phyloP scores from a whole-genome alignment of 2,888 invertebrate genomes.

The Limenitis camilla region DNA sequence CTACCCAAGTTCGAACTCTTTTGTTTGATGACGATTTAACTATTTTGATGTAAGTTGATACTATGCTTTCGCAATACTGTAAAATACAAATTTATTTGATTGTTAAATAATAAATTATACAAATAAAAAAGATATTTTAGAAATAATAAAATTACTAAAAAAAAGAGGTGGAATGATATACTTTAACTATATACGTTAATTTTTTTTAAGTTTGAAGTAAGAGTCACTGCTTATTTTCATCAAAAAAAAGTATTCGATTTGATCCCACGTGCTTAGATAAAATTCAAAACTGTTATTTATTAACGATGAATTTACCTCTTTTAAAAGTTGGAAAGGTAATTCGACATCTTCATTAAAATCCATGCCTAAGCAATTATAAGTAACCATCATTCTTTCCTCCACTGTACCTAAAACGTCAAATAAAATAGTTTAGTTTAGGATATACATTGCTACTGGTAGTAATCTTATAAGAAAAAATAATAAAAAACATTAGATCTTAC shows the following conservation, averaged over 20 bases:
- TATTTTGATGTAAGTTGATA: slow-evolving; percentile 82
- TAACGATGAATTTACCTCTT: slow-evolving; percentile 67
- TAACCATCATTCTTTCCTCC: slow-evolving; percentile 76
- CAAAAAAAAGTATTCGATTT: no score
- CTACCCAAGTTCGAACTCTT: slow-evolving; percentile 49
- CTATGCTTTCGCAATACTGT: slow-evolving; percentile 84
- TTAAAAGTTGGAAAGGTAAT: slow-evolving; percentile 75
- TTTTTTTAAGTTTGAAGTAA: no score
- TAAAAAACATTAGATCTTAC: slow-evolving; percentile 37
- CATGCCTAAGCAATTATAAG: slow-evolving; percentile 75
- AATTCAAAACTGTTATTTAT: no score
- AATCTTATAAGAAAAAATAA: not conserved
- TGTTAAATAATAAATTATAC: not conserved
- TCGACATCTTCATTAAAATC: slow-evolving; percentile 67
- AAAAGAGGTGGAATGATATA: no score
- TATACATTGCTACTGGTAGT: not conserved
- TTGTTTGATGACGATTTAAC: slow-evolving; percentile 65
- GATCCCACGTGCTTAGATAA: no score
- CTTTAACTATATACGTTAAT: no score
- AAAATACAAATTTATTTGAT: slow-evolving; percentile 23
- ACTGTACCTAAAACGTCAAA: slow-evolving; percentile 57
- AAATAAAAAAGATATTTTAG: not conserved
- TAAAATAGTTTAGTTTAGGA: not conserved
- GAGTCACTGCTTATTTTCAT: no score
- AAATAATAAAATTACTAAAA: no score